A percentile compares a stretch with the other conserved stretches of the same genome.
These are phyloP conservation scores for Notodonta ziczac DNA, from an alignment of 2,888 invertebrate species.

Conservation along the genomic window DNA sequence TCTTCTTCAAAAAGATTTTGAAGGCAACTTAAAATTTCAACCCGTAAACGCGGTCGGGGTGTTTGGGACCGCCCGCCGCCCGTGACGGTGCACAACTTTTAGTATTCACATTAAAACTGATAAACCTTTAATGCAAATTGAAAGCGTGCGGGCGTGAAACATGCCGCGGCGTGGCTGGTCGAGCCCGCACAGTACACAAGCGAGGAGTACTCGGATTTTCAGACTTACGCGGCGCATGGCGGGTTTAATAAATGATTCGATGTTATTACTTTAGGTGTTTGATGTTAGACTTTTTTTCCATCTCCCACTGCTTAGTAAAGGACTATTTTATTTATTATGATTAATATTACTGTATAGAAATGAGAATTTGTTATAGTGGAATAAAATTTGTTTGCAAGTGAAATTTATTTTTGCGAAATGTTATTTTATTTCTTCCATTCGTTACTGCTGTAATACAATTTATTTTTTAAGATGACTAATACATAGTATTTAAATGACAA, in stretches of 20 bases:
- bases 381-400: background rate
- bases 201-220: slow-evolving; percentile 26
- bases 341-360: background rate
- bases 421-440: background rate
- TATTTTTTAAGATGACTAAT: no score
- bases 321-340: slow-evolving; percentile 1
- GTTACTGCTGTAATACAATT: background rate
- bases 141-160: slow-evolving; percentile 53
- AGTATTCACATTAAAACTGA: slow-evolving; percentile 54
- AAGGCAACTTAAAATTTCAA: slow-evolving; percentile 33
- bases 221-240: slow-evolving; percentile 14
- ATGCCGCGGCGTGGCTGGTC: slow-evolving; percentile 35
- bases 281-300: slow-evolving; percentile 2
- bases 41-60: slow-evolving; percentile 32
- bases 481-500: no score
- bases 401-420: background rate
- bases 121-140: slow-evolving; percentile 61
- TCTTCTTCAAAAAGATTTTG: slow-evolving; percentile 36
- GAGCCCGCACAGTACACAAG: slow-evolving; percentile 20
- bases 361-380: background rate
- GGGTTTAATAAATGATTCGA: slow-evolving; percentile 16
- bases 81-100: slow-evolving; percentile 45
- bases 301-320: background rate
- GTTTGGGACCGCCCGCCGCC: slow-evolving; percentile 21
- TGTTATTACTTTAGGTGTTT: slow-evolving; percentile 4